Base-by-base conservation (phyloP, 2,888 invertebrate genomes). In the Netelia melanura region DNA sequence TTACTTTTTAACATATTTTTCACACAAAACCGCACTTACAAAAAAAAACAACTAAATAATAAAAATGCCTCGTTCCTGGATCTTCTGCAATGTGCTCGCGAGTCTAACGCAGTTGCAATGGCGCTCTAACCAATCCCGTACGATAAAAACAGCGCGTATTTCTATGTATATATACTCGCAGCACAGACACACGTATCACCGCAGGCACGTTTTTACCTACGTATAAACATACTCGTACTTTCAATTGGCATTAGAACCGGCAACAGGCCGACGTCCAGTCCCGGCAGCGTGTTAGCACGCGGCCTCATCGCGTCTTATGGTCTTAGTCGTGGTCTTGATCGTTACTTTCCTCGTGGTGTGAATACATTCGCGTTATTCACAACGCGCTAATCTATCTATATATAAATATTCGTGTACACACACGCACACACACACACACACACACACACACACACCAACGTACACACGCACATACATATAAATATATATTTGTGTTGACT, bases 211-310 rank as follows among this genome's bases (percentile, higher is more conserved):
- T 72, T 58, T 54, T 48, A 70, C 21, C 48, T 79, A 48, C 65
- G 30, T 72, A n/a, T 62, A 81, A 81, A 68, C 54, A 67, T 77
- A 84, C 61, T 72, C 72, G 72, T 68, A 81, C 77, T 81, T 84
- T 81, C 81, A 81, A 77, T 84, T 77, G 84, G 72, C 81, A 74
- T 81, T 72, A 81, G 77, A 77, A 74, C 54, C 61, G 61, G 23
- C 67, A 72, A 80, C 65, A 48, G 54, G 70, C 23, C 48, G 43
- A 17, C 44, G 52, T 14, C 38, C 58, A 74, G 72, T 62, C 44
- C 65, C 48, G n/a, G 21, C 44, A n/a, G 54, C 21, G 58, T 43
- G 62, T 64, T 67, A 67, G 17, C 83, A 75, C 80, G 84, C 56
- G 71, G 76, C 65, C 58, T 70, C 52, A 43, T 58, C 23, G 5